A percentile compares a stretch with the other conserved stretches of the same genome.
These are phyloP conservation scores for Microcebus lehilahytsara DNA, from an alignment of 2,113 vertebrate genomes.

Conservation along the genomic window DNA sequence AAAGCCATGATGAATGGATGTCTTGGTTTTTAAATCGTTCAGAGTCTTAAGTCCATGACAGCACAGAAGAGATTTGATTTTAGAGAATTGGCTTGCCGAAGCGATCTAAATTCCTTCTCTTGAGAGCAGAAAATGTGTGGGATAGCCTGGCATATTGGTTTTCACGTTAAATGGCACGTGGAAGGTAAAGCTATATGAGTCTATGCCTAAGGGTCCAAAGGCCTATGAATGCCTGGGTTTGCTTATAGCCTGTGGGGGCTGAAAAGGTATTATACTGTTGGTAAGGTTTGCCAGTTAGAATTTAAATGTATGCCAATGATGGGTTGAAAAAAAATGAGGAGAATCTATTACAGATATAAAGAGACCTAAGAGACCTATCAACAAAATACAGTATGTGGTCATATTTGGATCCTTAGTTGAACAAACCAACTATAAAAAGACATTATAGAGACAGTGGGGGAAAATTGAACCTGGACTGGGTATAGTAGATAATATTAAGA, in stretches of 20 bases:
- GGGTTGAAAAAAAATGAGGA: background rate
- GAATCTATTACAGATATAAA: background rate
- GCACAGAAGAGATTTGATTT: constrained; percentile 56
- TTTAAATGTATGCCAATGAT: background rate
- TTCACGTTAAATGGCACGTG: rapidly evolving
- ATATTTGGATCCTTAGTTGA: background rate
- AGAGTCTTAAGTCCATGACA: background rate
- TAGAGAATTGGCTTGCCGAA: constrained; percentile 15
- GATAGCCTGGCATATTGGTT: background rate
- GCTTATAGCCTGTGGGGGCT: background rate
- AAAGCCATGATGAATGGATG: background rate
- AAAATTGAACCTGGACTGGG: background rate
- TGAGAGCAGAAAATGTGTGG: background rate
- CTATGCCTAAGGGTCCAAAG: background rate
- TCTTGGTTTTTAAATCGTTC: constrained; percentile 42
- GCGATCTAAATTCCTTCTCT: constrained; percentile 21
- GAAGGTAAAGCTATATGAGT: background rate
- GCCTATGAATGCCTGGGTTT: background rate
- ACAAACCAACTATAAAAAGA: constrained; percentile 31
- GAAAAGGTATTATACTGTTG: background rate
- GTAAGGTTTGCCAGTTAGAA: background rate
- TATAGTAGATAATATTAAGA: constrained; percentile 24
- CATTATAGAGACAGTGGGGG: background rate
- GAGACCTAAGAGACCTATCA: background rate
- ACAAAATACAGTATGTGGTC: background rate